Percentiles rank a stretch among this genome's conserved stretches.
Evolutionary conservation across 1,140 invertebrate species (phyloP).

Genomic region (Atta cephalotes): DNA sequence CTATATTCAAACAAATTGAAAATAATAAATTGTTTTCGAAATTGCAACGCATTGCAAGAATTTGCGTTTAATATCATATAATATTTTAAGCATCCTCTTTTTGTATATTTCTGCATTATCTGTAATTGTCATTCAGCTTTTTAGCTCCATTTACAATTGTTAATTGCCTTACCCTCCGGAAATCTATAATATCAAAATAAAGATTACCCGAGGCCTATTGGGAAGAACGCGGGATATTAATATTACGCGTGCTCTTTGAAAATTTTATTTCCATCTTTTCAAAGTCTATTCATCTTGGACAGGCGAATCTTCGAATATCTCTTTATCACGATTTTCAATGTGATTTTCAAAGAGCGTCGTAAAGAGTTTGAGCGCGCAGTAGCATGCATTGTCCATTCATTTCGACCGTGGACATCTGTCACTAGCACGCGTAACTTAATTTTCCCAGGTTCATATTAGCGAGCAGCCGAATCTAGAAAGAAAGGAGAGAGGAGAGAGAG

Average conservation of each 20-base stretch:
- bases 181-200: not conserved
- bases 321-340: constrained; percentile 74
- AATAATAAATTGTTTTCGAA: not conserved
- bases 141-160: constrained; percentile 50
- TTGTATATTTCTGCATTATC: not conserved
- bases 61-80: not conserved
- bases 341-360: constrained; percentile 52
- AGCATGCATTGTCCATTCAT: constrained; percentile 74
- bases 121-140: constrained; percentile 9
- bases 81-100: not conserved
- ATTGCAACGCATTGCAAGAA: not conserved
- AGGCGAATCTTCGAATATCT: constrained; percentile 39
- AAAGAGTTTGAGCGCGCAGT: constrained; percentile 72
- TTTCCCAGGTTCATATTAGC: constrained; percentile 69
- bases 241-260: constrained; percentile 8
- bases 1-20: not conserved
- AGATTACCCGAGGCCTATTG: not conserved
- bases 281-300: constrained; percentile 1
- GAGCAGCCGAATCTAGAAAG: constrained; percentile 18
- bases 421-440: constrained; percentile 79
- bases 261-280: constrained; percentile 50
- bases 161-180: constrained; percentile 5
- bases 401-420: constrained; percentile 75
- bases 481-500: not conserved
- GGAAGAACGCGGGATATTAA: not conserved